phyloP scores from a whole-genome alignment of 2,113 vertebrate genomes.

The Menidia beryllina region DNA sequence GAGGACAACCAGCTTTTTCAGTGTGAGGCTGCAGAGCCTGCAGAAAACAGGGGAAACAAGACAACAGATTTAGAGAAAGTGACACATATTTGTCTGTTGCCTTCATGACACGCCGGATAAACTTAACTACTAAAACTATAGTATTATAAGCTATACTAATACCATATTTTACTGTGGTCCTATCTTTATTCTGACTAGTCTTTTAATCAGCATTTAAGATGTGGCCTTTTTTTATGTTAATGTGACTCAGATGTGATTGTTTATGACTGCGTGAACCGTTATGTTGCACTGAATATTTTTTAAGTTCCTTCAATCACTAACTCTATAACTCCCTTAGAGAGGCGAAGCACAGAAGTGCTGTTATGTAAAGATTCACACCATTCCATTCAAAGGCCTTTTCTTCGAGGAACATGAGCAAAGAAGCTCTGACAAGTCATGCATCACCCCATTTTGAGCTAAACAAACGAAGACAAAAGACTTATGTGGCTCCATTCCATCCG shows the following conservation, averaged over 20 bases:
- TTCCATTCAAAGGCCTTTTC: no score
- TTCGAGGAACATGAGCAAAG: not conserved
- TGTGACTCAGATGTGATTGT: not conserved
- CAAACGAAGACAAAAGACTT: constrained; percentile 14
- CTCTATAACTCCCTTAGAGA: constrained; percentile 6
- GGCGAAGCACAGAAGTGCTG: constrained; percentile 1
- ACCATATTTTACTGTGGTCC: not conserved
- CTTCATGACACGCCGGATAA: constrained; percentile 10
- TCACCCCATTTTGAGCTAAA: constrained; percentile 4
- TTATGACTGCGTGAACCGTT: no score
- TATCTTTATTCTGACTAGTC: not conserved
- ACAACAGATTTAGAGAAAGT: not conserved
- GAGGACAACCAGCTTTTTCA: constrained; percentile 85
- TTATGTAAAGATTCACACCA: constrained; percentile 9
- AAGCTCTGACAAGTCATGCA: constrained; percentile 16
- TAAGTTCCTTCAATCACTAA: not conserved
- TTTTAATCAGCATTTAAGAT: not conserved
- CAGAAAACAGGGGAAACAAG: constrained; percentile 16
- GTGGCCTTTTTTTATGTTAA: no score
- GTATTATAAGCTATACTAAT: not conserved
- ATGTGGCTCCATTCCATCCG: constrained; percentile 29
- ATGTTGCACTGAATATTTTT: no score
- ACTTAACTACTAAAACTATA: no score
- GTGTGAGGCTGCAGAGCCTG: constrained; percentile 90
- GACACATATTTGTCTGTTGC: constrained; percentile 13